Percentiles rank a stretch among this genome's conserved stretches.
These are phyloP conservation scores for Tethea ocularis DNA, from an alignment of 2,888 invertebrate genomes.

Conservation along the genomic window DNA sequence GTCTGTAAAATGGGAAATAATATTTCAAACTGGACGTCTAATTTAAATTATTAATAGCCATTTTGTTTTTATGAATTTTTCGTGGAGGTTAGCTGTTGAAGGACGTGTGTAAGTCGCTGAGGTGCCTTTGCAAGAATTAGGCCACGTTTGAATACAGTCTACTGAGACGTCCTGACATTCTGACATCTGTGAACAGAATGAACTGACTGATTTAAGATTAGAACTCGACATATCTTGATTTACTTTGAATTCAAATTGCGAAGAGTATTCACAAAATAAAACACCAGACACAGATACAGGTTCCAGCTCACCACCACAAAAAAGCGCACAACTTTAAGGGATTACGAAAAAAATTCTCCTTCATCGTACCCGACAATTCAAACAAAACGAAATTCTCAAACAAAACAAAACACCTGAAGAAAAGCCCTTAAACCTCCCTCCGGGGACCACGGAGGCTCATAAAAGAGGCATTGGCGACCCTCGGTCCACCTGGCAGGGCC, in stretches of 20 bases:
- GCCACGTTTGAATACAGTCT: neutral
- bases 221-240: neutral
- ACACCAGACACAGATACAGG: neutral
- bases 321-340: neutral
- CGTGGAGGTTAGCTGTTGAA: neutral
- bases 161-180: no score
- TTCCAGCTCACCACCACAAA: neutral
- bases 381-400: neutral
- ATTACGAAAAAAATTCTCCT: neutral
- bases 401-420: slow-evolving; percentile 5
- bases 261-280: neutral
- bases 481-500: slow-evolving; percentile 8
- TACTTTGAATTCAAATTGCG: neutral
- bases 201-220: no score
- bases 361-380: neutral
- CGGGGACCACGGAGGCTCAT: slow-evolving; percentile 22
- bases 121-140: neutral
- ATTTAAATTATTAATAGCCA: neutral
- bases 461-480: slow-evolving; percentile 22
- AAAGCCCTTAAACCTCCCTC: slow-evolving; percentile 17
- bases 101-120: neutral
- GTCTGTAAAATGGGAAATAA: neutral
- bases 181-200: no score
- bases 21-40: neutral
- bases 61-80: neutral